These are phyloP conservation scores for Achroia grisella DNA, from an alignment of 1,140 invertebrate species.

Conservation along the genomic window DNA sequence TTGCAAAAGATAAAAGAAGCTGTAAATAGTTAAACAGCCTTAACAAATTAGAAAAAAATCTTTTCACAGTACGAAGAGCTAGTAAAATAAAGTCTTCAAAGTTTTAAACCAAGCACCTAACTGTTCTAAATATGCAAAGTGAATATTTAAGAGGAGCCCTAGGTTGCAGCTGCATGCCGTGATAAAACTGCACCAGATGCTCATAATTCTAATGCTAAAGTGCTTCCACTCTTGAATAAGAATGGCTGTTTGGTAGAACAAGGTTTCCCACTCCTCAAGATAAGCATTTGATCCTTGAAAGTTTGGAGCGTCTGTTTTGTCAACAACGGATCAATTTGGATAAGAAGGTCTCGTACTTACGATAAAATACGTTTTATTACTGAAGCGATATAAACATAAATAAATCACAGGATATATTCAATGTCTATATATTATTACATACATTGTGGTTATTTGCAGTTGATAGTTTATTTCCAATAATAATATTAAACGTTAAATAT, in stretches of 20 bases:
- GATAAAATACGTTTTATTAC: slow-evolving; percentile 8
- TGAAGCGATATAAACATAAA: slow-evolving; percentile 1
- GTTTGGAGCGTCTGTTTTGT: slow-evolving; percentile 16
- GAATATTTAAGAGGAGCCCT: slow-evolving; percentile 27
- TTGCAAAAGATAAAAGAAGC: neutral
- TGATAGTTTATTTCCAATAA: too few relatives aligned
- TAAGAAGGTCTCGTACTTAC: slow-evolving; percentile 4
- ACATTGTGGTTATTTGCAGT: too few relatives aligned
- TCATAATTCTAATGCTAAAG: slow-evolving; percentile 29
- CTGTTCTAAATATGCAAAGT: slow-evolving; percentile 27
- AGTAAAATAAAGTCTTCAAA: slow-evolving; percentile 6
- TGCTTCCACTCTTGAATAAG: slow-evolving; percentile 15
- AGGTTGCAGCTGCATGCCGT: slow-evolving; percentile 25
- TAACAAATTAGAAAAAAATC: neutral
- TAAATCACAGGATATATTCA: neutral
- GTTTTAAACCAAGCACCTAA: slow-evolving; percentile 17
- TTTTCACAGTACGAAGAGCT: neutral
- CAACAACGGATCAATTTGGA: slow-evolving; percentile 20
- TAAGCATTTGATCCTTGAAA: slow-evolving; percentile 23
- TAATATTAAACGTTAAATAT: too few relatives aligned
- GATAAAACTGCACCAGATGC: slow-evolving; percentile 30
- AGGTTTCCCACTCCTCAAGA: slow-evolving; percentile 4
- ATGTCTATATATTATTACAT: neutral
- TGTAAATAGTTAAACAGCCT: neutral
- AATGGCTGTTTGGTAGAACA: slow-evolving; percentile 12